These are phyloP conservation scores for Troilus luridus DNA, from an alignment of 2,888 invertebrate genomes.

Conservation along the genomic window DNA sequence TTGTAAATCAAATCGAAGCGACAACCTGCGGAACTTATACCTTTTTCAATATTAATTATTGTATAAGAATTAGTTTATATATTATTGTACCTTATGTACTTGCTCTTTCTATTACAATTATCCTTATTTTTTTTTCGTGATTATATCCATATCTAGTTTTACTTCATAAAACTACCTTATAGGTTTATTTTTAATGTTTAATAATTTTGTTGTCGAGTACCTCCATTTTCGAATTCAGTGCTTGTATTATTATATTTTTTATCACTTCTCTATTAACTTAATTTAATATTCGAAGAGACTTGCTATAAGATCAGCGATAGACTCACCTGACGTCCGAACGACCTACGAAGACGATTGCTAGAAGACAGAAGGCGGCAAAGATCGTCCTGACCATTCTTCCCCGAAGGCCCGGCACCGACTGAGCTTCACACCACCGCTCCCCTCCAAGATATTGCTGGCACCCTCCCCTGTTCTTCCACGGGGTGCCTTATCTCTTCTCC, in stretches of 20 bases:
- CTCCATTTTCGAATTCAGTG: neutral
- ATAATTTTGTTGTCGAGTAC: neutral
- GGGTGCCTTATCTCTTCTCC: neutral
- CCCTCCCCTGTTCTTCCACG: neutral
- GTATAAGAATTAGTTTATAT: no score
- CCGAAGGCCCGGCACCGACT: constrained; percentile 16
- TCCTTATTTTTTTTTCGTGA: no score
- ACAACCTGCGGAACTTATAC: no score
- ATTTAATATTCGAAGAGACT: neutral
- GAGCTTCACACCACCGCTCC: neutral
- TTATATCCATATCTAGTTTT: no score
- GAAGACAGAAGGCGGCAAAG: neutral
- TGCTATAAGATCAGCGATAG: neutral
- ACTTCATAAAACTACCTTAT: no score
- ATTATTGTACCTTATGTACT: no score
- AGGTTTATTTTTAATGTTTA: neutral
- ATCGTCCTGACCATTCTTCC: neutral
- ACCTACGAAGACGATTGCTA: neutral
- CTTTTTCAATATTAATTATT: no score
- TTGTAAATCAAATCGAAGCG: no score
- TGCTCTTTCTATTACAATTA: no score
- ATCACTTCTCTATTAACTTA: neutral
- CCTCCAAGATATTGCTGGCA: constrained; percentile 41
- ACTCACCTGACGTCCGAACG: neutral
- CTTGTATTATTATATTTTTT: neutral